Percentiles rank a stretch among this genome's conserved stretches.
Conservation (phyloP, 2,888 invertebrate species). For the Thymelicus sylvestris region DNA sequence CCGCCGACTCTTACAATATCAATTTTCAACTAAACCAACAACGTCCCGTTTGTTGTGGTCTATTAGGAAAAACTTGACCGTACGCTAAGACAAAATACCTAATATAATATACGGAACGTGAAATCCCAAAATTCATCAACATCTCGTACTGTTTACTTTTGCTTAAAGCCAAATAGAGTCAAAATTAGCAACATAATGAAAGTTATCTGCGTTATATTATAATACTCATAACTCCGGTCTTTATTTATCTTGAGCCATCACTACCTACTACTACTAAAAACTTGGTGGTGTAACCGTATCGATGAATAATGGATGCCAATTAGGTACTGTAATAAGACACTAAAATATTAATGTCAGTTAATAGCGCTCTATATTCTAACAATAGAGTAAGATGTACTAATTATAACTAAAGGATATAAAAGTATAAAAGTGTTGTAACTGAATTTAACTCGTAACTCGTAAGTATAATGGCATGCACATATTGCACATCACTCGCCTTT, state of each 20-base stretch:
- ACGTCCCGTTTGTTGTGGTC: too few species aligned
- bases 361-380: not conserved
- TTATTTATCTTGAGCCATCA: not conserved
- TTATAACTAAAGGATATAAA: not conserved
- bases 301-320: not conserved
- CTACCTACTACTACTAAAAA: not conserved
- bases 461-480: too few species aligned
- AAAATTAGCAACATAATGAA: not conserved
- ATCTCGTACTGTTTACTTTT: not conserved
- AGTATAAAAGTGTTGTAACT: too few species aligned
- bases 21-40: too few species aligned
- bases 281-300: not conserved
- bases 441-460: too few species aligned
- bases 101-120: too few species aligned
- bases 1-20: too few species aligned
- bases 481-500: too few species aligned
- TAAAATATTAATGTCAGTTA: not conserved
- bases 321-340: not conserved
- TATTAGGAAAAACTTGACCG: too few species aligned
- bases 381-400: not conserved
- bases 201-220: not conserved
- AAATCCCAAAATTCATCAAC: too few species aligned
- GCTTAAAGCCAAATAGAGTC: not conserved
- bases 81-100: too few species aligned
- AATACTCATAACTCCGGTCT: not conserved